Conservation (phyloP, 2,888 invertebrate genomes). For the Lymantria monacha region DNA sequence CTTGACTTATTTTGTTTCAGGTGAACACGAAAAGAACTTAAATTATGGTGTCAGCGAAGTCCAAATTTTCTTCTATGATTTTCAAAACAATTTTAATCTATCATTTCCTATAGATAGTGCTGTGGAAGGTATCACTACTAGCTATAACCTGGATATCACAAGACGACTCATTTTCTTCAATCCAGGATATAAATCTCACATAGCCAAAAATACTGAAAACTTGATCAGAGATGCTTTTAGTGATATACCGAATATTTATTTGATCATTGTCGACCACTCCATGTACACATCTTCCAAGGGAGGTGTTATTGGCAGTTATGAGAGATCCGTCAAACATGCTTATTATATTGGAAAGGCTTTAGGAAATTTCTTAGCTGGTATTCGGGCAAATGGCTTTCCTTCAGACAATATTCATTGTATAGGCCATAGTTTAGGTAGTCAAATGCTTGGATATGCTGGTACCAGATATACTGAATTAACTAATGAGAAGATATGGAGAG, state of each 20-base stretch:
- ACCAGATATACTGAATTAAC: slow-evolving; percentile 52
- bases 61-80: slow-evolving; percentile 68
- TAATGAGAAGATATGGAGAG: slow-evolving; percentile 57
- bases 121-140: slow-evolving; percentile 46
- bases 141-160: slow-evolving; percentile 60
- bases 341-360: slow-evolving; percentile 62
- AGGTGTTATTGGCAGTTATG: slow-evolving; percentile 63
- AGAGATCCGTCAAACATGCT: slow-evolving; percentile 57
- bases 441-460: slow-evolving; percentile 63
- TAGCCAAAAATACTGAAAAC: slow-evolving; percentile 60
- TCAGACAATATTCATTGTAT: slow-evolving; percentile 65
- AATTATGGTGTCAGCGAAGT: slow-evolving; percentile 56
- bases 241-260: slow-evolving; percentile 57
- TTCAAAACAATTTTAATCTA: slow-evolving; percentile 63
- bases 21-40: slow-evolving; percentile 61
- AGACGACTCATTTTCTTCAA: slow-evolving; percentile 67
- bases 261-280: slow-evolving; percentile 70
- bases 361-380: slow-evolving; percentile 54
- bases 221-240: slow-evolving; percentile 61
- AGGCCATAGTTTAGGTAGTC: slow-evolving; percentile 70
- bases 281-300: slow-evolving; percentile 60
- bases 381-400: slow-evolving; percentile 53
- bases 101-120: slow-evolving; percentile 55
- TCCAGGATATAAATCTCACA: slow-evolving; percentile 71
- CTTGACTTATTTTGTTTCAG: slow-evolving; percentile 39